Percentiles rank a stretch among this genome's conserved stretches.
Conservation (phyloP, 2,797 vertebrate genomes). For the Malacoraja senta region DNA sequence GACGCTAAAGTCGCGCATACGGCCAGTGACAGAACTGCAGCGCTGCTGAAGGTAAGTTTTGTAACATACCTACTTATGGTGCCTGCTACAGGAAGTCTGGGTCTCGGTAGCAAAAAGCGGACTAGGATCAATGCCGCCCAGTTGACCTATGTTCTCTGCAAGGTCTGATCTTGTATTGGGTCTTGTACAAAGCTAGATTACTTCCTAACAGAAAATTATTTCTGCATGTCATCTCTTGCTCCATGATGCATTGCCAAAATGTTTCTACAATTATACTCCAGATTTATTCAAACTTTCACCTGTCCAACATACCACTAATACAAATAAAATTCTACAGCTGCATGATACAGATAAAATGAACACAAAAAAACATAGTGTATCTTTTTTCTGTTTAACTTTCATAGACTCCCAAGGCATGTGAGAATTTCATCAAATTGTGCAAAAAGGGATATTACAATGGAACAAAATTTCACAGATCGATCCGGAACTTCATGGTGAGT, state of each 20-base stretch:
- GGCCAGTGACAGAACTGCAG: no score
- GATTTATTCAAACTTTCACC: not conserved
- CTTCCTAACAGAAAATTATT: not conserved
- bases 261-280: not conserved
- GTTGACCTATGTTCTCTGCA: no score
- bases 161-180: no score
- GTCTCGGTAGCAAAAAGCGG: no score
- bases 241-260: not conserved
- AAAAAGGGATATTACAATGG: slow-evolving; percentile 84
- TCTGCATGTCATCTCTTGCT: not conserved
- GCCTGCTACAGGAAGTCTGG: no score
- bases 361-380: not conserved
- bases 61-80: no score
- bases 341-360: not conserved
- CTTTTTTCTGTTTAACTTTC: slow-evolving; percentile 39
- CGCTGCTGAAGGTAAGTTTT: no score
- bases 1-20: no score
- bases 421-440: slow-evolving; percentile 88
- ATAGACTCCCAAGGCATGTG: slow-evolving; percentile 84
- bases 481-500: slow-evolving; percentile 90
- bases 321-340: not conserved
- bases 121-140: no score
- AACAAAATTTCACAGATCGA: slow-evolving; percentile 88
- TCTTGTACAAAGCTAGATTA: not conserved
- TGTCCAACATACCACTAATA: not conserved